phyloP scores from a whole-genome alignment of 2,888 invertebrate species.

The Erebia aethiops region DNA sequence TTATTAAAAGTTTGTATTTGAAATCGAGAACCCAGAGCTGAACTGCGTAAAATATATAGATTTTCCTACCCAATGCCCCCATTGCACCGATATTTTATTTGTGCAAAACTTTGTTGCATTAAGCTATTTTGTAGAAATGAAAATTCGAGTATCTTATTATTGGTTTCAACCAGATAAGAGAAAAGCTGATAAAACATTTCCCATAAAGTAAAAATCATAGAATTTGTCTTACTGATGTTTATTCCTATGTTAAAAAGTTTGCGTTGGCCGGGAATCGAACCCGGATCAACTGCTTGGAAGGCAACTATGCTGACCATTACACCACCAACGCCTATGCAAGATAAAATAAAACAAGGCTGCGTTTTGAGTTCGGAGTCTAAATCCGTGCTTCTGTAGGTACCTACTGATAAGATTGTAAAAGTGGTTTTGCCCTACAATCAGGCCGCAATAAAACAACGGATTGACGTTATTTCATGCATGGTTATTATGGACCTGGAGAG shows the following conservation, averaged over 20 bases:
- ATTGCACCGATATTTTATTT: slow-evolving; percentile 48
- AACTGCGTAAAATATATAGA: slow-evolving; percentile 56
- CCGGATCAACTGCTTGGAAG: slow-evolving; percentile 70
- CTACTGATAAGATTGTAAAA: too few species aligned
- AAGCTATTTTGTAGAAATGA: slow-evolving; percentile 22
- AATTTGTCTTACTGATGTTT: too few species aligned
- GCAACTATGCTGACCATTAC: slow-evolving; percentile 69
- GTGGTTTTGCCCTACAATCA: too few species aligned
- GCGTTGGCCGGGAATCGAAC: slow-evolving; percentile 65
- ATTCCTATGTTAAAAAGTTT: slow-evolving; percentile 36
- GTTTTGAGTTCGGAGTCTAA: too few species aligned
- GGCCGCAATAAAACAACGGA: too few species aligned
- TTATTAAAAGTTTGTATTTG: slow-evolving; percentile 71
- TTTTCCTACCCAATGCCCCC: slow-evolving; percentile 56
- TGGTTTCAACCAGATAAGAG: not conserved
- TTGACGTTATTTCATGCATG: too few species aligned
- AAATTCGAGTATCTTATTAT: slow-evolving; percentile 14
- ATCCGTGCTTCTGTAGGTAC: too few species aligned
- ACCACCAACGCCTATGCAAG: slow-evolving; percentile 46
- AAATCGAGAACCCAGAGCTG: slow-evolving; percentile 50
- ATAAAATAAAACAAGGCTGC: too few species aligned
- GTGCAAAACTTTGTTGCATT: slow-evolving; percentile 33
- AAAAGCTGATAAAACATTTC: too few species aligned
- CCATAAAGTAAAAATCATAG: too few species aligned
- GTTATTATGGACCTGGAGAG: too few species aligned